A percentile compares a stretch with the other conserved stretches of the same genome.
phyloP scores from a whole-genome alignment of 1,140 invertebrate species.

The Drosophila nebulosa region DNA sequence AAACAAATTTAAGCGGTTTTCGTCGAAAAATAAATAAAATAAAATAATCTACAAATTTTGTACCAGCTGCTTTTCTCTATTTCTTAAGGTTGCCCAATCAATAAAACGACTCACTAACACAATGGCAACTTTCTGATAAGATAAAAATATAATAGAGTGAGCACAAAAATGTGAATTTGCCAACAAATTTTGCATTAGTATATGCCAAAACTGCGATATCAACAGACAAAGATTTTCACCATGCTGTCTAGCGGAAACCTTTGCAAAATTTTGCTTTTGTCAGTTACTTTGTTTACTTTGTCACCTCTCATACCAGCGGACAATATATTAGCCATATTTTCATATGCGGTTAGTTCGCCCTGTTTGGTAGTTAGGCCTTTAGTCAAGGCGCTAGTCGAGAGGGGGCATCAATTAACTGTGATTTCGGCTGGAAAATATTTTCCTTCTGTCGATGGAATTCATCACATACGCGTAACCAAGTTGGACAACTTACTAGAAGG shows the following conservation, averaged over 20 bases:
- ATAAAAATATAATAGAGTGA: no score
- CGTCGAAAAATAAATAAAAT: no score
- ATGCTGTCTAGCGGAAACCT: not conserved
- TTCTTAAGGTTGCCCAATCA: no score
- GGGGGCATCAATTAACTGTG: not conserved
- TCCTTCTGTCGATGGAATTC: not conserved
- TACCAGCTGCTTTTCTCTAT: no score
- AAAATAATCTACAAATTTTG: no score
- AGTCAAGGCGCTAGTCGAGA: not conserved
- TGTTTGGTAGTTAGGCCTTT: not conserved
- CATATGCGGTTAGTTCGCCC: not conserved
- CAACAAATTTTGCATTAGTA: no score
- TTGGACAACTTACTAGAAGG: not conserved
- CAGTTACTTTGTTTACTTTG: not conserved
- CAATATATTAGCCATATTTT: not conserved
- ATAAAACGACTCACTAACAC: no score
- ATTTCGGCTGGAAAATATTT: not conserved
- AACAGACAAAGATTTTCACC: not conserved
- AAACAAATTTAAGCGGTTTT: no score
- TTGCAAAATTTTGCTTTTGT: not conserved
- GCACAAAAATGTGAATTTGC: no score
- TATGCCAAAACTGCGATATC: not conserved
- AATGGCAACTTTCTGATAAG: no score
- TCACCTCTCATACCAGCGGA: not conserved
- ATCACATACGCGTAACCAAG: not conserved